phyloP scores from a whole-genome alignment of 2,797 vertebrate genomes.

The Limosa lapponica region DNA sequence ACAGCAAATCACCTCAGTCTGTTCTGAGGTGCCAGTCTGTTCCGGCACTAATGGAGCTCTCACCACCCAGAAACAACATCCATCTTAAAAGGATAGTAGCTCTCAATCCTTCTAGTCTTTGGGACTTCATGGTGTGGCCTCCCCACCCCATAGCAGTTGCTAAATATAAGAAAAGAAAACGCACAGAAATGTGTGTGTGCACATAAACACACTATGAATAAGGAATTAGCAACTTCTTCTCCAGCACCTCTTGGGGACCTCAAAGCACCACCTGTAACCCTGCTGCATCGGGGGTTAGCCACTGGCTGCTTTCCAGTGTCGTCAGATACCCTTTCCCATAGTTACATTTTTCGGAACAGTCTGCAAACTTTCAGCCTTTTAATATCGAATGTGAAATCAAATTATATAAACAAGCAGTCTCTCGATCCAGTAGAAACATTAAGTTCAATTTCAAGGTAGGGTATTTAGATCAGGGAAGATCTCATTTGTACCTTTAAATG shows the following conservation, averaged over 20 bases:
- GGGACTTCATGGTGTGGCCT: background rate
- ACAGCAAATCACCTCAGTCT: background rate
- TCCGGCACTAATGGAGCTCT: background rate
- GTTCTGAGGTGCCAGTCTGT: too few relatives aligned
- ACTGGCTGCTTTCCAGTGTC: background rate
- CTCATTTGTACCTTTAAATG: background rate
- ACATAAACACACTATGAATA: background rate
- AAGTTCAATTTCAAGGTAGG: background rate
- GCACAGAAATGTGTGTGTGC: background rate
- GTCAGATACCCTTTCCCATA: background rate
- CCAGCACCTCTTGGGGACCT: background rate
- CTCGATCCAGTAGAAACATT: background rate
- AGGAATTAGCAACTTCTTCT: background rate
- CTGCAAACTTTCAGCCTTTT: background rate
- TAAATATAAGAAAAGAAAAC: background rate
- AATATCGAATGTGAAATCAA: background rate
- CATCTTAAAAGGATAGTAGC: background rate
- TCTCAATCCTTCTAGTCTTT: background rate
- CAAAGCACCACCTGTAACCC: background rate
- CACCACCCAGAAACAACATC: background rate
- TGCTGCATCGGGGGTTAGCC: background rate
- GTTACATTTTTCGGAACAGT: background rate
- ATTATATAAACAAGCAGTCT: background rate
- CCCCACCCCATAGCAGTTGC: background rate
- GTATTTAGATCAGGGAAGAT: background rate